Conservation (phyloP, 2,797 vertebrate genomes). For the Serranus cabrilla region DNA sequence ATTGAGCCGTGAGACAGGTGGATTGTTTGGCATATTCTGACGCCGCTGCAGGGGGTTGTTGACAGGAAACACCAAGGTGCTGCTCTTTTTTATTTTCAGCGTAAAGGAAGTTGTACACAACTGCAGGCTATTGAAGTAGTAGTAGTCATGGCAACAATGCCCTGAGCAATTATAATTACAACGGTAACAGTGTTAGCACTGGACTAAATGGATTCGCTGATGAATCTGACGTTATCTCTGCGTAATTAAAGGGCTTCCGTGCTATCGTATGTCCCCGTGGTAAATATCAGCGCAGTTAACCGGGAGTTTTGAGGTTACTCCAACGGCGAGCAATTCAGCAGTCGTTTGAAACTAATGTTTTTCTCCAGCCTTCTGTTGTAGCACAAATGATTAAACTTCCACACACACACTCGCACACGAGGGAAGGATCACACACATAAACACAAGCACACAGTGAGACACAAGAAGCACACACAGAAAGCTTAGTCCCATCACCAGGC, state of each 20-base stretch:
- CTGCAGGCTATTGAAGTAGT: constrained; percentile 58
- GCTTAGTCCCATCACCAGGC: constrained; percentile 70
- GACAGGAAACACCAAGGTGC: constrained; percentile 64
- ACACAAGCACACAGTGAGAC: constrained; percentile 44
- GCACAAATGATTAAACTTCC: constrained; percentile 63
- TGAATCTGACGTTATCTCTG: constrained; percentile 70
- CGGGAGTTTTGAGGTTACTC: constrained; percentile 57
- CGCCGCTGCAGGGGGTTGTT: constrained; percentile 51
- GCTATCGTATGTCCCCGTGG: constrained; percentile 61
- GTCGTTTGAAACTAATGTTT: constrained; percentile 62
- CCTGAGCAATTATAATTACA: constrained; percentile 64
- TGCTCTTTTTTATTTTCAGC: constrained; percentile 41
- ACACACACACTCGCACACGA: constrained; percentile 29
- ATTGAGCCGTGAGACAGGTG: constrained; percentile 58
- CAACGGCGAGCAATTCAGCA: constrained; percentile 48
- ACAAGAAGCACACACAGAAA: constrained; percentile 44
- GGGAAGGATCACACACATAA: constrained; percentile 38
- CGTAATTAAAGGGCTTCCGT: constrained; percentile 76
- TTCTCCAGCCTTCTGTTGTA: constrained; percentile 61
- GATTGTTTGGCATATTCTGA: constrained; percentile 45
- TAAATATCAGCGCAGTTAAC: constrained; percentile 72
- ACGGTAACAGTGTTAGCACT: constrained; percentile 42
- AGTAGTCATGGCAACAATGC: constrained; percentile 76
- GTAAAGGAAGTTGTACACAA: constrained; percentile 67
- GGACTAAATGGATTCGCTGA: constrained; percentile 68